Percentiles rank a stretch among this genome's conserved stretches.
These are phyloP conservation scores for Drosophila pruinosa DNA, from an alignment of 1,140 invertebrate species.

Conservation along the genomic window DNA sequence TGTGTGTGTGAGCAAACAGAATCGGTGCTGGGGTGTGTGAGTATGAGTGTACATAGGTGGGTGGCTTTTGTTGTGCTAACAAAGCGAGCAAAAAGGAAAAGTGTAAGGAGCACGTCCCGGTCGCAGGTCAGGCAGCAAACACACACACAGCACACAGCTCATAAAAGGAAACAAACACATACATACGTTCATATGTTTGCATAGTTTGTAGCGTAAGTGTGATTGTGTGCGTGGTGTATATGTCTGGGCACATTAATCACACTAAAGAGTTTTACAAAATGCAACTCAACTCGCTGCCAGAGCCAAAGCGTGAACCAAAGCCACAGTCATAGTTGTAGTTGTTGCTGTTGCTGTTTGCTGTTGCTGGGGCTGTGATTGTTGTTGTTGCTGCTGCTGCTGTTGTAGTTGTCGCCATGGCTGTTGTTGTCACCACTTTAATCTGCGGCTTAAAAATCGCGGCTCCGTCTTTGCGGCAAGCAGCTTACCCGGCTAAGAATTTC, in stretches of 20 bases:
- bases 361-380: slow-evolving; percentile 37
- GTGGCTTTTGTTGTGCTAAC: slow-evolving; percentile 72
- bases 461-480: slow-evolving; percentile 36
- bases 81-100: slow-evolving; percentile 73
- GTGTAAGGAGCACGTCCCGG: slow-evolving; percentile 77
- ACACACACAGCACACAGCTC: slow-evolving; percentile 8
- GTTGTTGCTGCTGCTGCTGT: slow-evolving; percentile 11
- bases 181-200: slow-evolving; percentile 29
- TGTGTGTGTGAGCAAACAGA: slow-evolving; percentile 49
- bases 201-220: slow-evolving; percentile 26
- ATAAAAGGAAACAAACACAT: slow-evolving; percentile 49
- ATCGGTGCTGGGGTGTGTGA: slow-evolving; percentile 37
- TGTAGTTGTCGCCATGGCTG: slow-evolving; percentile 22
- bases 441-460: slow-evolving; percentile 63
- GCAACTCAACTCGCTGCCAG: slow-evolving; percentile 53
- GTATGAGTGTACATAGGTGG: slow-evolving; percentile 32
- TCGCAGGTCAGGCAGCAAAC: slow-evolving; percentile 65
- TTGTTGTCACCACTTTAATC: slow-evolving; percentile 77
- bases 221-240: slow-evolving; percentile 39
- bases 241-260: slow-evolving; percentile 72
- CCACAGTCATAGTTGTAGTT: slow-evolving; percentile 22
- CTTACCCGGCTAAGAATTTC: slow-evolving; percentile 60
- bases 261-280: slow-evolving; percentile 80
- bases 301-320: slow-evolving; percentile 25
- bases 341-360: slow-evolving; percentile 7